Base-by-base conservation (phyloP, 2,113 vertebrate genomes). In the Periophthalmodon schlosseri region DNA sequence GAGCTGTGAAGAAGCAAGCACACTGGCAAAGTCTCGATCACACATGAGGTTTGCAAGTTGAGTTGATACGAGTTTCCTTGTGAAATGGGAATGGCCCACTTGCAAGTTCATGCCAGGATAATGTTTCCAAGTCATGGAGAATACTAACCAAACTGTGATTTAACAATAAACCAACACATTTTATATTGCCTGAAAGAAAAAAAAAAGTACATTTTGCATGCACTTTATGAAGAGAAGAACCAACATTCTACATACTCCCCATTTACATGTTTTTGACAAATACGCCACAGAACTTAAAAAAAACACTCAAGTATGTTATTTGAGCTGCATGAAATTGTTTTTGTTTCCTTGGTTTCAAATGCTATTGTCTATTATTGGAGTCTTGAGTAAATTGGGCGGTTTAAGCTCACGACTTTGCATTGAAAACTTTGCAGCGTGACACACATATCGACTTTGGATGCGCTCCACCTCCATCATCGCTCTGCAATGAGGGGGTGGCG, bases 381-480 rank as follows among this genome's bases (percentile, higher is more conserved):
- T 28, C 2, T 63, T 34, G 24, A 44, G 61, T 39, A 36, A 64
- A 36, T 20, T 15, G 28, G 28, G 61, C 15, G 28, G 33, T 64
- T 36, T 36, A 36, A 36, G 34, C 61, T 64, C 61, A 64, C 57
- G 57, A 60, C 57, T 60, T 28, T 60, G 33, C 34, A 65, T 39
- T 65, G 28, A 65, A 65, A 65, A 44, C 34, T 65, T 39, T 65
- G 63, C 63, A 65, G 63, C 63, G 63, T 65, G 63, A 65, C 63
- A 65, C 34, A 65, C 34, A 39, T 65, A 65, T 65, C 63, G 34
- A 65, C 63, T 39, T 63, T 63, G 60, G 24, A 63, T 34, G 24
- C 28, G 15, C 34, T 39, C 16, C 63, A n/a, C 34, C 63, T 39
- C 33, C 63, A 39, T n/a, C 34, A 65, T 10, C 14, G 63, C 63